phyloP scores from a whole-genome alignment of 2,797 vertebrate genomes.

The Hafferia zeledoni region DNA sequence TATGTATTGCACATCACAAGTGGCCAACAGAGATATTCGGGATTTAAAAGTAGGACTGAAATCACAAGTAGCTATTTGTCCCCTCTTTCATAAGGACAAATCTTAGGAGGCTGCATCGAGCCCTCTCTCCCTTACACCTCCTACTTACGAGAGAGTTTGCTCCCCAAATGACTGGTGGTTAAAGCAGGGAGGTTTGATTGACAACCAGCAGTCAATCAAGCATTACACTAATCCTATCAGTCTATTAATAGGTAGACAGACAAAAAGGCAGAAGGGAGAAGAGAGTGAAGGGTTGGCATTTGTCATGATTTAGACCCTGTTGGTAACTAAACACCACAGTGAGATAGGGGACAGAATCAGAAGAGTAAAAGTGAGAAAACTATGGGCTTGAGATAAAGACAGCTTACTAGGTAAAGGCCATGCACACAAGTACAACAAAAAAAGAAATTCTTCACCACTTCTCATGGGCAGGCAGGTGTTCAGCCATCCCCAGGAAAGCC shows the following conservation, averaged over 20 bases:
- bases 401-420: neutral
- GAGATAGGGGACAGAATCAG: no score
- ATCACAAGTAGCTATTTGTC: neutral
- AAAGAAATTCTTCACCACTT: neutral
- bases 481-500: neutral
- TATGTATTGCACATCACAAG: rapidly evolving
- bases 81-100: neutral
- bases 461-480: neutral
- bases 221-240: neutral
- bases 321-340: neutral
- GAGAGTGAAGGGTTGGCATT: neutral
- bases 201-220: neutral
- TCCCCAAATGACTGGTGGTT: neutral
- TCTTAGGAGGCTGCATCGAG: neutral
- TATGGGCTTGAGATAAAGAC: neutral
- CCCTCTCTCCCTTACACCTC: neutral
- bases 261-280: neutral
- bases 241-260: neutral
- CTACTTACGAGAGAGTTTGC: neutral
- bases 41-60: neutral
- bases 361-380: neutral
- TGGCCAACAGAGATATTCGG: neutral
- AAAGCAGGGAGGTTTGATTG: neutral
- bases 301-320: neutral
- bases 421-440: neutral